phyloP scores from a whole-genome alignment of 2,797 vertebrate genomes.

The Neopelma chrysocephalum region DNA sequence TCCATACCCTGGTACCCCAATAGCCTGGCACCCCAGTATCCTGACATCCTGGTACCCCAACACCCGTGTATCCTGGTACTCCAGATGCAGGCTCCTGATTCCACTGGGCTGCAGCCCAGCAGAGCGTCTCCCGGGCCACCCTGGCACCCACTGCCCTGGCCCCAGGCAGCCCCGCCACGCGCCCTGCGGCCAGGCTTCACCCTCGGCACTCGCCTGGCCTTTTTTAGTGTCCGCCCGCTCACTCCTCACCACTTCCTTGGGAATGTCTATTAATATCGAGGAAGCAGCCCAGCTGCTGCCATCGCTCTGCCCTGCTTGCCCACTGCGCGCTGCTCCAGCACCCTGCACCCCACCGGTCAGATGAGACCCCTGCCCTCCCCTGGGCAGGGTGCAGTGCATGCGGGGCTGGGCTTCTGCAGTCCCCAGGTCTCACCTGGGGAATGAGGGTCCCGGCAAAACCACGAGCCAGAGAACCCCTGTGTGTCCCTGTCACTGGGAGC shows the following conservation, averaged over 20 bases:
- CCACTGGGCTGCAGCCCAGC: neutral
- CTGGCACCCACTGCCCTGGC: neutral
- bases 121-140: neutral
- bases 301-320: neutral
- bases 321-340: rapidly evolving
- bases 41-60: neutral
- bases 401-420: neutral
- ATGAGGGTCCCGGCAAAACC: rapidly evolving
- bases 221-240: neutral
- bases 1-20: neutral
- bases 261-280: conserved; percentile 58
- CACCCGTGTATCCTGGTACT: neutral
- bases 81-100: rapidly evolving
- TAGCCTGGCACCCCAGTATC: neutral
- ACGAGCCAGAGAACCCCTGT: neutral
- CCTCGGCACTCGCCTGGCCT: neutral
- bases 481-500: neutral
- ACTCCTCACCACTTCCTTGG: neutral
- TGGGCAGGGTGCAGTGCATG: neutral
- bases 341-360: rapidly evolving
- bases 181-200: neutral
- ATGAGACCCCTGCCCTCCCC: neutral
- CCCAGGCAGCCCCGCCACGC: neutral
- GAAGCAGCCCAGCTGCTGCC: conserved; percentile 42
- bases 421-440: neutral